A percentile compares a stretch with the other conserved stretches of the same genome.
phyloP scores from a whole-genome alignment of 1,140 invertebrate genomes.

The Drosophila oshimai region DNA sequence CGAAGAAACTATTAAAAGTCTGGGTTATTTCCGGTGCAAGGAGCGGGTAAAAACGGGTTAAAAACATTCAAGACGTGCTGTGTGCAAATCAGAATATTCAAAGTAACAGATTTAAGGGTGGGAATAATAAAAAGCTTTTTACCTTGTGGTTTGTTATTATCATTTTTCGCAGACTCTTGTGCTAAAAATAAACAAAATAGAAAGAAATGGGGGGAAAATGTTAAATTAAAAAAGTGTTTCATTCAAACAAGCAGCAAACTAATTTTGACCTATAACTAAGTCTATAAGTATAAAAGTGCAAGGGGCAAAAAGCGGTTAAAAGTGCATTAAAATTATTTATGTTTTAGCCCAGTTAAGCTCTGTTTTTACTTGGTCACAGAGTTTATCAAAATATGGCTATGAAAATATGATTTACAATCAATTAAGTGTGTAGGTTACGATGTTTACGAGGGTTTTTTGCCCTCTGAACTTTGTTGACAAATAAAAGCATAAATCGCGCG shows the following conservation, averaged over 20 bases:
- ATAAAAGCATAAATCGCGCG: slow-evolving; percentile 80
- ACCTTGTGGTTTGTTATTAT: slow-evolving; percentile 82
- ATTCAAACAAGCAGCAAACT: slow-evolving; percentile 4
- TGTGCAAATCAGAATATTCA: slow-evolving; percentile 25
- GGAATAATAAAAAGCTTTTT: slow-evolving; percentile 43
- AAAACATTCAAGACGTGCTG: slow-evolving; percentile 9
- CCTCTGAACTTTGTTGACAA: slow-evolving; percentile 52
- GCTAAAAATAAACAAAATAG: slow-evolving; percentile 78
- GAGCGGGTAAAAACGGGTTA: not conserved
- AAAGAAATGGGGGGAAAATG: slow-evolving; percentile 31
- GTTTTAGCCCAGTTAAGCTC: not conserved
- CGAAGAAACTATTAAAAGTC: slow-evolving; percentile 57
- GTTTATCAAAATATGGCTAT: slow-evolving; percentile 37
- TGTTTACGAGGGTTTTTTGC: slow-evolving; percentile 1
- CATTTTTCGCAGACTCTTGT: slow-evolving; percentile 82
- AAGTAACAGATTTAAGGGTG: not conserved
- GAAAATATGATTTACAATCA: slow-evolving; percentile 48
- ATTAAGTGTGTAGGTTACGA: slow-evolving; percentile 29
- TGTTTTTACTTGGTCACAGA: not conserved
- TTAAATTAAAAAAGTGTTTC: slow-evolving; percentile 25
- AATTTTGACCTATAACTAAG: slow-evolving; percentile 11
- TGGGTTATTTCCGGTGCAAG: slow-evolving; percentile 38
- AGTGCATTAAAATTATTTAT: slow-evolving; percentile 5
- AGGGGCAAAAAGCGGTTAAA: slow-evolving; percentile 5
- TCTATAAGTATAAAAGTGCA: not conserved